Base-by-base conservation (phyloP, 1,140 invertebrate species). In the Liolophura sinensis region DNA sequence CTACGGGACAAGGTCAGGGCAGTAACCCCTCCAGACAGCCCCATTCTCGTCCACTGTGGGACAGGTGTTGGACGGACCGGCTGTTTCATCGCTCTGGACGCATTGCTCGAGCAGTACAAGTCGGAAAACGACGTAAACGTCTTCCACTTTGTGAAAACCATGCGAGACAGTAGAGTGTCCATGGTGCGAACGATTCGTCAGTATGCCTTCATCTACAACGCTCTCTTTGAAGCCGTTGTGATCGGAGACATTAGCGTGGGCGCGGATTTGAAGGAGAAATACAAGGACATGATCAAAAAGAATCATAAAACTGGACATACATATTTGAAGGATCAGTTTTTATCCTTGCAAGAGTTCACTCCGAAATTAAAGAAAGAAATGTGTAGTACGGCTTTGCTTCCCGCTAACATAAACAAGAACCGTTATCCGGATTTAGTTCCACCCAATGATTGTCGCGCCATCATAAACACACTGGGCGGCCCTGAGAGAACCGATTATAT, bases 31-130 rank as follows among this genome's bases (percentile, higher is more conserved):
- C 18, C 24, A 24, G 51, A 20, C 22, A 94, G 95, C 0, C 97
- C 97, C 0, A 89, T 99, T 62, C 89, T 99, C 0, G 96, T 99
- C 0, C 97, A 99, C 81, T 99, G 97, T 85, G 96, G 95, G 12
- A 83, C 82, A 15, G 81, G 81, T 0, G 73, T 80, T 22, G 79
- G 77, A 56, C 68, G 80, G n/a, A 80, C 79, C 1, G 82, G 77
- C 1, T 74, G 77, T 12, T 85, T 75, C 70, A 81, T 84, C 20
- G 81, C 80, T 18, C 70, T 85, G 0, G 81, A 85, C 62, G 67
- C 73, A 16, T 67, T 83, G 4, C 40, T 83, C 31, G 73, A 78
- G 20, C 76, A 83, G 65, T 80, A 82, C 65, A 68, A 76, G n/a
- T 48, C 46, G 22, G 78, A 82, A 52, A 77, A 80, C 31, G 67